phyloP scores from a whole-genome alignment of 2,797 vertebrate genomes.

The Pipistrellus kuhlii region DNA sequence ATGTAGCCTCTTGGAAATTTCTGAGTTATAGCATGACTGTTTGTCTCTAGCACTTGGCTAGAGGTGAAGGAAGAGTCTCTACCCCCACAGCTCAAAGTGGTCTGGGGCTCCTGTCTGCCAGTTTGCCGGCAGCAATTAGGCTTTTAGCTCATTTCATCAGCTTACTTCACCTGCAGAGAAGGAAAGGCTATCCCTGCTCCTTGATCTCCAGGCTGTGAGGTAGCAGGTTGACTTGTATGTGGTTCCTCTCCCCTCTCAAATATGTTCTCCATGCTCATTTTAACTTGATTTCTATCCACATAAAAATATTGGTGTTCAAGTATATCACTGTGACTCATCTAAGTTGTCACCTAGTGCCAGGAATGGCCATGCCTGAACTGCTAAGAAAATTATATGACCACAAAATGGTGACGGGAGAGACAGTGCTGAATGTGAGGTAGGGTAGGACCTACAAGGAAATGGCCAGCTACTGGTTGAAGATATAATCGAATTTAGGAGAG shows the following conservation, averaged over 20 bases:
- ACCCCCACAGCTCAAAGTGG: neutral
- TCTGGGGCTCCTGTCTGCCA: neutral
- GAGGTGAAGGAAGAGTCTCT: neutral
- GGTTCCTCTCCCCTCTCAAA: neutral
- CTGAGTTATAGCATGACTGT: neutral
- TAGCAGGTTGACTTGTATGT: neutral
- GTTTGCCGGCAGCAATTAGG: neutral
- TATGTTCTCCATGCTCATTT: neutral
- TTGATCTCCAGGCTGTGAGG: neutral
- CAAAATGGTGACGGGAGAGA: neutral
- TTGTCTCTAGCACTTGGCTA: neutral
- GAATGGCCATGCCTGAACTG: neutral
- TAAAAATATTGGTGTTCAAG: neutral
- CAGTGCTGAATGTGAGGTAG: neutral
- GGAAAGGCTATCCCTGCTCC: neutral
- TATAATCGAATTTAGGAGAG: neutral
- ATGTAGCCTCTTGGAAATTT: neutral
- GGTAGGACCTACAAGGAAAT: neutral
- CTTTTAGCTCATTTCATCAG: neutral
- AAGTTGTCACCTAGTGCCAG: neutral
- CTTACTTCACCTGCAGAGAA: neutral
- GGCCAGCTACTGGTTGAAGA: neutral
- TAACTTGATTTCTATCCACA: neutral
- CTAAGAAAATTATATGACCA: neutral
- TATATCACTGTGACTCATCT: neutral